Base-by-base conservation (phyloP, 2,888 invertebrate genomes). In the Dascillus cervinus region DNA sequence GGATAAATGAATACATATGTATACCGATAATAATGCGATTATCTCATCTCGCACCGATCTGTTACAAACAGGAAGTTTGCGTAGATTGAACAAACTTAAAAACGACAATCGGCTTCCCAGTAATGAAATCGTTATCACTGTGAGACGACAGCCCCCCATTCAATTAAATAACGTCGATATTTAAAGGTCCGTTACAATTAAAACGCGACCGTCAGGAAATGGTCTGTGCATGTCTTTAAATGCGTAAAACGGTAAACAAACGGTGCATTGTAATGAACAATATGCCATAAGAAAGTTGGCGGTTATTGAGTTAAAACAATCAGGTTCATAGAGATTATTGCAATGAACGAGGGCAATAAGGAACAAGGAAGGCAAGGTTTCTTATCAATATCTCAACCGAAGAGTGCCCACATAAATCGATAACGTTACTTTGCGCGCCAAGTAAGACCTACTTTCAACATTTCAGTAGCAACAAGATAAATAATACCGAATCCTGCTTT, bases 321-420 rank as follows among this genome's bases (percentile, higher is more conserved):
- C 39, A 39, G 32, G 32, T 39, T 39, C 35, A 26, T 22, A n/a
- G 19, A 35, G 35, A 39, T 39, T 39, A 32, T 22, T 39, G 31
- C 34, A 35, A 39, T 39, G 39, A 39, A 39, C 35, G 39, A 26
- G 27, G 32, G 39, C 35, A 39, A 39, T 39, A 39, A 39, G 39
- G 35, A 39, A 39, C 39, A 35, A 19, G 39, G 39, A 39, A 39
- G 39, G 39, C n/a, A n/a, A n/a, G 39, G 39, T 39, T 39, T 31
- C 35, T 39, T 39, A 39, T 39, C 39, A 32, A 13, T 39, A n/a
- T 11, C 29, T 34, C 38, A 34, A 34, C 34, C 38, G 34, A 33
- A 30, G 34, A 39, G 34, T 39, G 29, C 38, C 38, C 38, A 39
- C 38, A 39, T 34, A 28, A 22, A 32, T n/a, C 20, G 38, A 39